A percentile compares a stretch with the other conserved stretches of the same genome.
Conservation (phyloP, 2,888 invertebrate species). For the Formica aserva region DNA sequence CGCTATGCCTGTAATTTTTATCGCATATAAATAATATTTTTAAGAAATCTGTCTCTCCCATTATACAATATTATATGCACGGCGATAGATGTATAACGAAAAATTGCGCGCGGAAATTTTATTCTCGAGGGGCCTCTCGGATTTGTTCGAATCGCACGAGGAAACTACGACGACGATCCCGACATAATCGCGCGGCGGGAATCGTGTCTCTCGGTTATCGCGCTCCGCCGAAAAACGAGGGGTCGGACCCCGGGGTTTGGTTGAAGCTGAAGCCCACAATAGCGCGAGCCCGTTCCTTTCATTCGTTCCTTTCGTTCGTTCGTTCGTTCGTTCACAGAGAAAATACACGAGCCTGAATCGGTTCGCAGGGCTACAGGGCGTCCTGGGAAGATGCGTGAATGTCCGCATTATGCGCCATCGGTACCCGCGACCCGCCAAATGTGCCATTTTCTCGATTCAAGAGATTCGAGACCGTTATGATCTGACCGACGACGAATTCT, state of each 20-base stretch:
- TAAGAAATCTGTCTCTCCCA: background rate
- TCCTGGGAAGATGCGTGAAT: conserved; percentile 17
- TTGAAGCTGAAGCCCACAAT: conserved; percentile 16
- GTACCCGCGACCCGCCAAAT: conserved; percentile 6
- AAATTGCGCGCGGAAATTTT: background rate
- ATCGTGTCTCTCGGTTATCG: conserved; percentile 38
- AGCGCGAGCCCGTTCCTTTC: conserved; percentile 20
- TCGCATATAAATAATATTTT: conserved; percentile 30
- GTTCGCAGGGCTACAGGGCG: background rate
- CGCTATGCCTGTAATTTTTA: background rate
- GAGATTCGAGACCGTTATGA: conserved; percentile 11
- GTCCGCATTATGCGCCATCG: conserved; percentile 6
- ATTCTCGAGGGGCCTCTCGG: background rate
- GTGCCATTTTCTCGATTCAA: conserved; percentile 20
- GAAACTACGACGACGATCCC: background rate
- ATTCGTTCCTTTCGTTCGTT: conserved; percentile 16
- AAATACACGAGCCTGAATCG: conserved; percentile 46
- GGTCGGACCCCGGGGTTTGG: conserved; percentile 21
- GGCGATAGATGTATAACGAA: background rate
- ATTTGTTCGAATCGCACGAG: background rate
- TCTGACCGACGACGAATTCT: background rate
- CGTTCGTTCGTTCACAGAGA: conserved; percentile 40
- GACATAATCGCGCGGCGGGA: conserved; percentile 17
- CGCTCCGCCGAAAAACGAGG: conserved; percentile 39
- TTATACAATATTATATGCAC: background rate